Evolutionary conservation across 2,797 vertebrate genomes (phyloP), one percentile per base, ranked within the genome.

Genomic region (Siniperca scherzeri): DNA sequence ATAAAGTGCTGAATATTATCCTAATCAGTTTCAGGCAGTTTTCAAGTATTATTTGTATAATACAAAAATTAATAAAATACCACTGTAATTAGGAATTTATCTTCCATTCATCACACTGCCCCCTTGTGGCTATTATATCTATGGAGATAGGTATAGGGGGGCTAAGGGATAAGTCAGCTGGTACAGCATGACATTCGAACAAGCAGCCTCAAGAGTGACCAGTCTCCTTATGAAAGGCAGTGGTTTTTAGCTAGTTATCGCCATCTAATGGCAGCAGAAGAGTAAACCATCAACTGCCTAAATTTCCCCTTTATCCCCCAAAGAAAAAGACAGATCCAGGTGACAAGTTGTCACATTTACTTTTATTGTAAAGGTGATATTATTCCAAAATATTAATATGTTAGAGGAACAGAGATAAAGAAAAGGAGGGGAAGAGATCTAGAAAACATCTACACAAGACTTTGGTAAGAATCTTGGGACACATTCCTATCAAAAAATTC

Each of bases 291-390:
- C 7, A 62, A 3, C 11, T 17, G 1, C 6, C 27, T 9, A n/a
- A 33, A 25, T 30, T 8, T 53, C 3, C 48, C 7, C 12, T 59
- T 74, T 1, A 46, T 52, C 38, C 11, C 53, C 48, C 3, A 11
- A 90, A 90, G 65, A 89, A 93, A 86, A 72, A 86, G 57, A 90
- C 83, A 84, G 69, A 86, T 86, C 70, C 77, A 79, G 75, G 71
- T 92, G 80, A 89, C 88, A 90, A 88, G 82, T 93, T 94, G 89
- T 95, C 95, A 96, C 94, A 77, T 95, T 96, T 92, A 95, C 92
- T 96, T 96, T 96, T 96, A 96, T 97, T 98, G 96, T 98, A 98
- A 98, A 98, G 96, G 96, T 97, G 95, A 95, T 93, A 97, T 97
- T 98, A 98, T 98, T 98, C 96, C 95, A 98, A 98, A 98, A 97